Percentiles rank a stretch among this genome's conserved stretches.
These are phyloP conservation scores for Trisateles emortualis DNA, from an alignment of 2,888 invertebrate species.

Conservation along the genomic window DNA sequence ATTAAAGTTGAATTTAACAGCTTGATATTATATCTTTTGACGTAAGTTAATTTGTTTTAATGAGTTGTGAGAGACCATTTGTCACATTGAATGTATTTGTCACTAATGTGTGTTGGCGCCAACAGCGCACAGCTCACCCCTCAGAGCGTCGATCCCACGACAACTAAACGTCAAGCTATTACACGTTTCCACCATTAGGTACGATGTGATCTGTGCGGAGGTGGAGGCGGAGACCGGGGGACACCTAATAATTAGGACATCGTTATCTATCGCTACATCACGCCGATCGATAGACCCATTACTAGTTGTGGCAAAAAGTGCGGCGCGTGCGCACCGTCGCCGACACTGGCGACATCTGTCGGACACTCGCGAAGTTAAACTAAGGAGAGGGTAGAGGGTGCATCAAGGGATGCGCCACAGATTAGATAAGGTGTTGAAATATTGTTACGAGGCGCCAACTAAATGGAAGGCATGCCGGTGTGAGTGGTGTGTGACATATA, in stretches of 20 bases:
- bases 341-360: slow-evolving; percentile 46
- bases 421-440: slow-evolving; percentile 48
- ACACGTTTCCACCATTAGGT: slow-evolving; percentile 28
- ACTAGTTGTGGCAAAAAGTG: slow-evolving; percentile 49
- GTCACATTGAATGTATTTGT: not conserved
- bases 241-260: slow-evolving; percentile 40
- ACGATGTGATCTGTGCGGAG: slow-evolving; percentile 1
- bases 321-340: slow-evolving; percentile 48
- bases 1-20: no score
- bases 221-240: no score
- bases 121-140: slow-evolving; percentile 8
- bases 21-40: no score
- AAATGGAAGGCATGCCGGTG: slow-evolving; percentile 9
- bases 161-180: slow-evolving; percentile 7
- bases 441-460: slow-evolving; percentile 20
- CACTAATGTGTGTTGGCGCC: slow-evolving; percentile 12
- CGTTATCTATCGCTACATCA: slow-evolving; percentile 40
- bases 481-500: not conserved
- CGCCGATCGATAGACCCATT: slow-evolving; percentile 44
- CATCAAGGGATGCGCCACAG: slow-evolving; percentile 19
- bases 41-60: no score
- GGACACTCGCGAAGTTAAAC: slow-evolving; percentile 12
- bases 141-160: not conserved
- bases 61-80: not conserved
- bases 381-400: slow-evolving; percentile 1